Evolutionary conservation across 1,140 invertebrate genomes (phyloP).

Genomic region (Leucophenga varia): DNA sequence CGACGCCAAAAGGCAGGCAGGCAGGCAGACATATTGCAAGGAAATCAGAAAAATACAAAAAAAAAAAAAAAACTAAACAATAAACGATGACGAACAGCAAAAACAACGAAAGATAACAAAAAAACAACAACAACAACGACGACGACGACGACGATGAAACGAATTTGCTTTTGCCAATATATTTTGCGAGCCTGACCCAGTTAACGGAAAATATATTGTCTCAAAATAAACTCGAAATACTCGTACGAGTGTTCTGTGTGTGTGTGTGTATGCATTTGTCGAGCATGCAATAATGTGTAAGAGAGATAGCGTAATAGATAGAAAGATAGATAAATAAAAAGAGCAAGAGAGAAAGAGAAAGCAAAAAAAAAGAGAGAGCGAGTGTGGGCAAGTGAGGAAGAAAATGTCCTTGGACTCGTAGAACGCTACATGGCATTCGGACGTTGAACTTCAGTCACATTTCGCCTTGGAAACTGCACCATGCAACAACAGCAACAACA

Average conservation of each 20-base stretch:
- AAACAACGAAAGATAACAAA: too few species aligned
- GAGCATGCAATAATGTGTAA: slow-evolving; percentile 13
- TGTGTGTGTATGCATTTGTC: neutral
- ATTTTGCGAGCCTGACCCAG: neutral
- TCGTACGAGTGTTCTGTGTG: too few species aligned
- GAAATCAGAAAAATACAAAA: slow-evolving; percentile 6
- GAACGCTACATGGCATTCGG: slow-evolving; percentile 23
- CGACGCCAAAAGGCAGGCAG: too few species aligned
- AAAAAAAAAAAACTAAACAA: slow-evolving; percentile 9
- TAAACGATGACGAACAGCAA: neutral
- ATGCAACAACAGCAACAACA: too few species aligned
- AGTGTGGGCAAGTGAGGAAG: too few species aligned
- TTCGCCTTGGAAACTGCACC: slow-evolving; percentile 46
- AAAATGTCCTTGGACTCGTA: slow-evolving; percentile 46
- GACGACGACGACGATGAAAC: neutral
- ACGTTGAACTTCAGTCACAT: slow-evolving; percentile 41
- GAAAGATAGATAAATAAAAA: neutral
- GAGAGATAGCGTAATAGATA: slow-evolving; percentile 20
- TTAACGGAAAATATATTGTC: neutral
- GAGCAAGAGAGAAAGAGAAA: neutral
- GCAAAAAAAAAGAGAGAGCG: neutral
- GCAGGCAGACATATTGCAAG: too few species aligned
- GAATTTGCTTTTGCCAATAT: too few species aligned
- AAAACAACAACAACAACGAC: neutral
- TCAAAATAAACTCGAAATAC: too few species aligned